Evolutionary conservation across 2,113 vertebrate species (phyloP).

Genomic region (Phyllostomus hastatus): DNA sequence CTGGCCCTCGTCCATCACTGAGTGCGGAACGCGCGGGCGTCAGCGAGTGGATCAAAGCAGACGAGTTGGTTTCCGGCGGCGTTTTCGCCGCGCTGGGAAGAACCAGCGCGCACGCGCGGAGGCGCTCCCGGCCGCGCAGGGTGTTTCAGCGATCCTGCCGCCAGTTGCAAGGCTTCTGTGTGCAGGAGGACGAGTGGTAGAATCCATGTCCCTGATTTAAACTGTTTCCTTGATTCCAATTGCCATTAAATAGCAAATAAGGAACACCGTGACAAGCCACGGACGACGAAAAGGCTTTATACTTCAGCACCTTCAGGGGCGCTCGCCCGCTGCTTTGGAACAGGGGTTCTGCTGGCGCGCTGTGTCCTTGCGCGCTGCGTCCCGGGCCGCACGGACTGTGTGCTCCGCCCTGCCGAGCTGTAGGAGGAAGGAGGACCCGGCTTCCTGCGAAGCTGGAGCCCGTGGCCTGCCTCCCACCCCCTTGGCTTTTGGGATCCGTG

Average conservation of each 20-base stretch:
- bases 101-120: fast-evolving
- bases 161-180: fast-evolving
- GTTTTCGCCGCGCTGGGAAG: fast-evolving
- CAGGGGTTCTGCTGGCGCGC: too few relatives aligned
- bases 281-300: background rate
- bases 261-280: background rate
- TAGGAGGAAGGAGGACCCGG: background rate
- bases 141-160: background rate
- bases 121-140: background rate
- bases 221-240: background rate
- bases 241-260: background rate
- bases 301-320: background rate
- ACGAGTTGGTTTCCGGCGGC: background rate
- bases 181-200: background rate
- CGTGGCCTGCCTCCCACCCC: background rate
- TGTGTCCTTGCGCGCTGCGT: too few relatives aligned
- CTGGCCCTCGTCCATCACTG: background rate
- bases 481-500: background rate
- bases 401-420: background rate
- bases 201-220: background rate
- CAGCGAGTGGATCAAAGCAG: background rate
- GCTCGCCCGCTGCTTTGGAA: background rate
- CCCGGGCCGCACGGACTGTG: fast-evolving
- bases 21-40: fast-evolving
- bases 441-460: too few relatives aligned